These are phyloP conservation scores for Rhaphigaster nebulosa DNA, from an alignment of 2,888 invertebrate genomes.

Conservation along the genomic window DNA sequence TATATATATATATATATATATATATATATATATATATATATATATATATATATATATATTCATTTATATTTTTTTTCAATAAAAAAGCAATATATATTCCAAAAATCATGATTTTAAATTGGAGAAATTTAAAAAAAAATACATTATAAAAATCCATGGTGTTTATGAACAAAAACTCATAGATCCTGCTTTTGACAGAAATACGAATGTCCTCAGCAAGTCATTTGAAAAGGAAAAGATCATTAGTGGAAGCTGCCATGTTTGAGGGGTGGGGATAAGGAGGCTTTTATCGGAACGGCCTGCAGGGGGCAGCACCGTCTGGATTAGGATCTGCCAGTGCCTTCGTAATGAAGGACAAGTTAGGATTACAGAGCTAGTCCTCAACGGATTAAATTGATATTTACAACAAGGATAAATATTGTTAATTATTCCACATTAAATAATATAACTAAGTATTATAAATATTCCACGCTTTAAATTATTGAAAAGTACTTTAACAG, in stretches of 20 bases:
- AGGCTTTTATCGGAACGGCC: not conserved
- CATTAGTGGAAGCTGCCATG: constrained; percentile 14
- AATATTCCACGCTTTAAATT: no score
- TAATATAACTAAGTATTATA: no score
- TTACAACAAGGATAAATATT: no score
- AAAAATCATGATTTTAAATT: no score
- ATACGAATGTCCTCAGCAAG: not conserved
- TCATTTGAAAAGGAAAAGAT: constrained; percentile 14
- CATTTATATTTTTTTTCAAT: no score
- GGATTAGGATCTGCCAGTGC: not conserved
- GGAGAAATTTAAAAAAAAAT: not conserved
- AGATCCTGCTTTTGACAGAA: not conserved
- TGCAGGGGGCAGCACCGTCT: not conserved
- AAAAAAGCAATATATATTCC: no score
- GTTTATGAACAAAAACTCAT: not conserved
- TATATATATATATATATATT: no score
- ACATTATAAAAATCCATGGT: not conserved
- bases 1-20: no score
- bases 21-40: no score
- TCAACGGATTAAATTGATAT: no score
- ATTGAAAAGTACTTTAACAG: no score
- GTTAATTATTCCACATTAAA: no score
- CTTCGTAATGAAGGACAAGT: not conserved
- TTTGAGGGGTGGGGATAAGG: constrained; percentile 3
- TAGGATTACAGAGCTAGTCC: not conserved